Conservation (phyloP, 1,140 invertebrate genomes). For the Tetramorium parvispinum region DNA sequence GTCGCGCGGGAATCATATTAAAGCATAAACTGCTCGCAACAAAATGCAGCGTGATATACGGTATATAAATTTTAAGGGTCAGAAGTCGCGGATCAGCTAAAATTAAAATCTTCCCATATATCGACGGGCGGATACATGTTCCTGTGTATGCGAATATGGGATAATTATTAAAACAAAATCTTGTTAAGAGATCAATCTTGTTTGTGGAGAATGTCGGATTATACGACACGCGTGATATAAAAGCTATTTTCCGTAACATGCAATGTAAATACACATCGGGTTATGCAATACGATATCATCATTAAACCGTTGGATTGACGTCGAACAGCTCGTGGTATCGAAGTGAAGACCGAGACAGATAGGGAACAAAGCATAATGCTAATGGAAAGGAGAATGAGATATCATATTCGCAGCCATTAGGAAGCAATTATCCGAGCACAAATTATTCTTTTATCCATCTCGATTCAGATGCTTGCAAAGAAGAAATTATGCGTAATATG, state of each 20-base stretch:
- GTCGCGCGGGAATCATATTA: constrained; percentile 31
- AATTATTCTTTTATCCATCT: constrained; percentile 63
- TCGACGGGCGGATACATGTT: not conserved
- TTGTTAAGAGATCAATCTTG: not conserved
- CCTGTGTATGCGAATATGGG: not conserved
- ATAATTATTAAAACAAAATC: not conserved
- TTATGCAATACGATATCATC: constrained; percentile 50
- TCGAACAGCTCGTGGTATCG: constrained; percentile 18
- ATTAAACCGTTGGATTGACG: constrained; percentile 50
- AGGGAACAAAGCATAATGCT: not conserved
- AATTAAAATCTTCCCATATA: constrained; percentile 10
- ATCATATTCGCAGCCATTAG: constrained; percentile 67
- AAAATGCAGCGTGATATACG: not conserved
- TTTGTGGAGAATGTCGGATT: not conserved
- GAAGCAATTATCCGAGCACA: constrained; percentile 64
- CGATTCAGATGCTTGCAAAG: constrained; percentile 31
- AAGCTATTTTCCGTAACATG: not conserved
- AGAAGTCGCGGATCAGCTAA: not conserved
- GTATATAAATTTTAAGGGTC: constrained; percentile 25
- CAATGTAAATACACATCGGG: constrained; percentile 5
- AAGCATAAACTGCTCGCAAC: constrained; percentile 16
- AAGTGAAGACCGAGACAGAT: not conserved
- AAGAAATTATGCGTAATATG: not conserved
- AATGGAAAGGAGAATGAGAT: constrained; percentile 1
- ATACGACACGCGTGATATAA: not conserved